Percentiles rank a stretch among this genome's conserved stretches.
Evolutionary conservation across 2,113 vertebrate genomes (phyloP).

Genomic region (Cyanoliseus patagonus): DNA sequence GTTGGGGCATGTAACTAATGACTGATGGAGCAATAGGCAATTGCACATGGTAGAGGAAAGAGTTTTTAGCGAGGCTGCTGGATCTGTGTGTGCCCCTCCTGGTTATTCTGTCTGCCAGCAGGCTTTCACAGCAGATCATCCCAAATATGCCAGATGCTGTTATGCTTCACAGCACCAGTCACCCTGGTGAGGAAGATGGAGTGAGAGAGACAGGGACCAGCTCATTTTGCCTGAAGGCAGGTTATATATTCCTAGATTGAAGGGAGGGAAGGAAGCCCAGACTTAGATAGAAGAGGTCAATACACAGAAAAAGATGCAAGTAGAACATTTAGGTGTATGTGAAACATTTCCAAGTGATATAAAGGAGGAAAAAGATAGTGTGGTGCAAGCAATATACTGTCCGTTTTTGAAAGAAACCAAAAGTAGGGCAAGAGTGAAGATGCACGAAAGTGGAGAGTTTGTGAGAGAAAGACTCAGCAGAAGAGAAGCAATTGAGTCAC

Average conservation of each 20-base stretch:
- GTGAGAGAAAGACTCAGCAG: background rate
- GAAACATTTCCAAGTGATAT: background rate
- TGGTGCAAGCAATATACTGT: fast-evolving
- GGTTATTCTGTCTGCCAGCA: background rate
- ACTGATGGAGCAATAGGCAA: background rate
- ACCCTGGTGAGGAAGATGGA: background rate
- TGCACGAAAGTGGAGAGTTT: background rate
- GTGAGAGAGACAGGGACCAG: background rate
- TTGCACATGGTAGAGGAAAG: fast-evolving
- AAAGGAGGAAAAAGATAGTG: background rate
- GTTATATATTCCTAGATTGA: fast-evolving
- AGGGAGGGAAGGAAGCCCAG: background rate
- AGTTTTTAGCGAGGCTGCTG: background rate
- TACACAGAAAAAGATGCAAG: fast-evolving
- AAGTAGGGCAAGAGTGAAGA: background rate
- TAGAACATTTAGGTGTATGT: background rate
- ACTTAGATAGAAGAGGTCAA: background rate
- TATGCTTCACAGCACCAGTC: fast-evolving
- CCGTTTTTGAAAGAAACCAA: background rate
- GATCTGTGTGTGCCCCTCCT: background rate
- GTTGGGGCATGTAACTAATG: fast-evolving
- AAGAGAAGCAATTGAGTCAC: background rate
- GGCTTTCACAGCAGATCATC: fast-evolving
- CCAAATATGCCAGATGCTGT: no score
- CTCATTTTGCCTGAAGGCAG: background rate